These are phyloP conservation scores for Zapus hudsonius DNA, from an alignment of 2,113 vertebrate species.

Conservation along the genomic window DNA sequence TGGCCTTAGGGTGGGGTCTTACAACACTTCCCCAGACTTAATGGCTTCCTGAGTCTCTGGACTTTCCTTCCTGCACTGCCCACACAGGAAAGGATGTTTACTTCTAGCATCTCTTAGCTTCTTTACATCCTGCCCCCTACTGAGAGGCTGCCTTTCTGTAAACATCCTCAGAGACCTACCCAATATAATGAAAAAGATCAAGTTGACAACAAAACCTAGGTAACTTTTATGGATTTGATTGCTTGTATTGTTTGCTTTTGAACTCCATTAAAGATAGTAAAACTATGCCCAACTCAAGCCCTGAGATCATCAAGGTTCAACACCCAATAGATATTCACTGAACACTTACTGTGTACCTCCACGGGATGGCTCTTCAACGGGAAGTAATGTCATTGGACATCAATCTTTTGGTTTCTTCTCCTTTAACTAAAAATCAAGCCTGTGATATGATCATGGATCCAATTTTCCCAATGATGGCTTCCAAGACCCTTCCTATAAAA, in stretches of 20 bases:
- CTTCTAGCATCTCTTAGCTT: no score
- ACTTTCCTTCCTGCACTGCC: no score
- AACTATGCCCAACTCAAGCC: not conserved
- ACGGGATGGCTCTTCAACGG: not conserved
- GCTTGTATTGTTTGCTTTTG: not conserved
- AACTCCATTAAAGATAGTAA: not conserved
- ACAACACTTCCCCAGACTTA: no score
- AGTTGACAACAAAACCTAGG: no score
- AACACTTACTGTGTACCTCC: not conserved
- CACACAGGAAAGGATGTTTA: no score
- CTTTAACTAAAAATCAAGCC: not conserved
- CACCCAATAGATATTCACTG: not conserved
- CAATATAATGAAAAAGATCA: no score
- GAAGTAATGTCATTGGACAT: no score
- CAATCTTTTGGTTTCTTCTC: not conserved
- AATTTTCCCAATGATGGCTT: not conserved
- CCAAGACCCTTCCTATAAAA: not conserved
- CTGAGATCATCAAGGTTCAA: not conserved
- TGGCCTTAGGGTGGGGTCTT: no score
- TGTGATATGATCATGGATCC: not conserved
- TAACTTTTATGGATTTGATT: not conserved
- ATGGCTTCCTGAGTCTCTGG: no score
- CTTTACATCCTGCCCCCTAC: no score
- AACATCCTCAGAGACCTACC: no score
- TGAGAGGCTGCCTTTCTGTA: no score